Conservation (phyloP, 2,888 invertebrate genomes). For the Sinelater perroti region DNA sequence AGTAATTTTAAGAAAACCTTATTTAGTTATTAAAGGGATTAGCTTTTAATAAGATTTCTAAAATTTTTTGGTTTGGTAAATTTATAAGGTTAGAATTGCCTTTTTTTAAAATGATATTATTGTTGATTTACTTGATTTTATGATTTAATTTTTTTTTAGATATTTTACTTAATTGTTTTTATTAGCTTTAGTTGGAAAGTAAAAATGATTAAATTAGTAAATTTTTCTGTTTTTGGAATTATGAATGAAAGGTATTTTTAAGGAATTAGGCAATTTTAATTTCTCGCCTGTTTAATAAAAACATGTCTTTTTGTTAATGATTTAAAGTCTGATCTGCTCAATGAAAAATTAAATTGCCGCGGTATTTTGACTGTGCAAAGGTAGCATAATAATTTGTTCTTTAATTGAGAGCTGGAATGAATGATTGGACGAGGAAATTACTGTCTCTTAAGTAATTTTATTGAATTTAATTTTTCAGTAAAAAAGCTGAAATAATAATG, state of each 20-base stretch:
- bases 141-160: slow-evolving; percentile 58
- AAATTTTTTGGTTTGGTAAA: slow-evolving; percentile 58
- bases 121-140: slow-evolving; percentile 63
- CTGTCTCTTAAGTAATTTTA: slow-evolving; percentile 66
- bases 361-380: slow-evolving; percentile 81
- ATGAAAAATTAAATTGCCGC: slow-evolving; percentile 79
- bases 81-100: slow-evolving; percentile 68
- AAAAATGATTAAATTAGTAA: slow-evolving; percentile 71
- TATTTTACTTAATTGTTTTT: slow-evolving; percentile 59
- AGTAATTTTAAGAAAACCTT: too few relatives aligned
- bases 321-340: slow-evolving; percentile 78
- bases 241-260: slow-evolving; percentile 57
- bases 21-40: slow-evolving; percentile 67
- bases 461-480: slow-evolving; percentile 68
- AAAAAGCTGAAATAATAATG: slow-evolving; percentile 73
- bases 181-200: slow-evolving; percentile 59
- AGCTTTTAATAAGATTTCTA: slow-evolving; percentile 68
- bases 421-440: slow-evolving; percentile 73
- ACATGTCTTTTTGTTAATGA: slow-evolving; percentile 73
- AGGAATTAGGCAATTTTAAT: slow-evolving; percentile 73
- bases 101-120: slow-evolving; percentile 61
- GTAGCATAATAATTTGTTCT: slow-evolving; percentile 83
- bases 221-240: slow-evolving; percentile 49
- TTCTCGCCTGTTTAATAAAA: slow-evolving; percentile 80
- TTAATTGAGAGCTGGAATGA: slow-evolving; percentile 84